Percentiles rank a stretch among this genome's conserved stretches.
Conservation (phyloP, 2,888 invertebrate species). For the Euproctis similis region DNA sequence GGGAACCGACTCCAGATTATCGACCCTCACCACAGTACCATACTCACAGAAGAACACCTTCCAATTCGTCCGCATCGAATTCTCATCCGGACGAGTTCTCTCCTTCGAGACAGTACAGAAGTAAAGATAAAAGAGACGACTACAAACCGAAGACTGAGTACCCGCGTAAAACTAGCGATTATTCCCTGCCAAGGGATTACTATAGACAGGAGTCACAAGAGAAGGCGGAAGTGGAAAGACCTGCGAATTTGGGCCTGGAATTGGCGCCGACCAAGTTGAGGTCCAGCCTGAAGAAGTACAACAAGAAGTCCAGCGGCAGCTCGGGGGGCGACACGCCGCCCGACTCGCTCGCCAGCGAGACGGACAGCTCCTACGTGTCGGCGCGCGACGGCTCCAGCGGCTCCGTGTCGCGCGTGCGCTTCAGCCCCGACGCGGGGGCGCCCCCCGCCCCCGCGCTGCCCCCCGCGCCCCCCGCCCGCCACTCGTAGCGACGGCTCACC, state of each 20-base stretch:
- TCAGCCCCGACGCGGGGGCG: constrained; percentile 84
- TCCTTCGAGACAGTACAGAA: constrained; percentile 48
- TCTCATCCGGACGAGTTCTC: constrained; percentile 72
- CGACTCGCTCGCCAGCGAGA: constrained; percentile 88
- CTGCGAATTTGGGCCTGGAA: constrained; percentile 77
- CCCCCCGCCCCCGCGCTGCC: constrained; percentile 26
- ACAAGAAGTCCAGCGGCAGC: constrained; percentile 72
- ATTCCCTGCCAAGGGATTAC: constrained; percentile 54
- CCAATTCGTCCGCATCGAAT: constrained; percentile 80
- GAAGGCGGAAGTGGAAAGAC: constrained; percentile 53
- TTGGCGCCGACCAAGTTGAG: constrained; percentile 81
- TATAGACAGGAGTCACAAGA: constrained; percentile 57
- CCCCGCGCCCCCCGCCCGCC: constrained; percentile 28
- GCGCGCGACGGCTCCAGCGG: constrained; percentile 84
- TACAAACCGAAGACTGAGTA: constrained; percentile 55
- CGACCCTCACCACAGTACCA: constrained; percentile 48
- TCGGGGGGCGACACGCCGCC: constrained; percentile 85
- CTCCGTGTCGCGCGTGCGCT: constrained; percentile 83
- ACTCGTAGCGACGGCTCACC: constrained; percentile 68
- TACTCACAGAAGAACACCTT: constrained; percentile 84
- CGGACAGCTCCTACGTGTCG: constrained; percentile 90
- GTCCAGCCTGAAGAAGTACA: constrained; percentile 86
- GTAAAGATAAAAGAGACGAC: constrained; percentile 41
- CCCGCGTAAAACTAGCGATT: constrained; percentile 51
- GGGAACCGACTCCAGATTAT: constrained; percentile 56